Evolutionary conservation across 2,888 invertebrate species (phyloP), one percentile per base, ranked within the genome.

Genomic region (Andrena minutula): DNA sequence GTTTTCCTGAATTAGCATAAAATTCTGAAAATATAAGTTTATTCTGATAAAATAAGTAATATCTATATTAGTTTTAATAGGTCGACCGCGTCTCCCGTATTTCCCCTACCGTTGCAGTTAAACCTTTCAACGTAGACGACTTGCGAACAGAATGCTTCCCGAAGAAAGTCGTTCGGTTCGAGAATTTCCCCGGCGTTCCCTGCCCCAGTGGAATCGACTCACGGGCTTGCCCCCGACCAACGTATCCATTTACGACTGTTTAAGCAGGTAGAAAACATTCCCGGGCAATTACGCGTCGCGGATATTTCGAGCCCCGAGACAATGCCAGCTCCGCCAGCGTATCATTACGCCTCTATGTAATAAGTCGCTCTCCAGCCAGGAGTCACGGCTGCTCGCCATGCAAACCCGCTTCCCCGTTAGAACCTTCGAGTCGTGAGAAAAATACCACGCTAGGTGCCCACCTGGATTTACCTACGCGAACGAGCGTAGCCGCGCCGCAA

Each of bases 201-300:
- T 68, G 49, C 32, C 8, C 26, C 41, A 28, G 30, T 30, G 51
- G 32, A 23, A 41, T 16, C 16, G 51, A 28, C 32, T 20, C n/a
- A 26, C 56, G 53, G 68, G 30, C 32, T 16, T 23, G 28, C n/a
- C 35, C 10, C 8, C 16, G 32, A 10, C 56, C 35, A 47, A 63
- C 47, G 56, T 70, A 64, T 64, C 78, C 61, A 78, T 79, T 79
- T 78, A 79, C 79, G 49, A 64, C 28, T 78, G 58, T 79, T 78
- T 64, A 58, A 79, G 78, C 64, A 69, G 35, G 35, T 41, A 61
- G 79, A 78, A 69, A 77, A 49, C 63, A 28, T 56, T 35, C 69
- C 23, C n/a, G 63, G 20, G 28, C 78, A 70, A 79, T 79, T 64
- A 63, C 79, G 10, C 79, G 64, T 32, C 20, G 68, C 35, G 26